A percentile compares a stretch with the other conserved stretches of the same genome.
Evolutionary conservation across 2,113 vertebrate genomes (phyloP).

Genomic region (Canis aureus): DNA sequence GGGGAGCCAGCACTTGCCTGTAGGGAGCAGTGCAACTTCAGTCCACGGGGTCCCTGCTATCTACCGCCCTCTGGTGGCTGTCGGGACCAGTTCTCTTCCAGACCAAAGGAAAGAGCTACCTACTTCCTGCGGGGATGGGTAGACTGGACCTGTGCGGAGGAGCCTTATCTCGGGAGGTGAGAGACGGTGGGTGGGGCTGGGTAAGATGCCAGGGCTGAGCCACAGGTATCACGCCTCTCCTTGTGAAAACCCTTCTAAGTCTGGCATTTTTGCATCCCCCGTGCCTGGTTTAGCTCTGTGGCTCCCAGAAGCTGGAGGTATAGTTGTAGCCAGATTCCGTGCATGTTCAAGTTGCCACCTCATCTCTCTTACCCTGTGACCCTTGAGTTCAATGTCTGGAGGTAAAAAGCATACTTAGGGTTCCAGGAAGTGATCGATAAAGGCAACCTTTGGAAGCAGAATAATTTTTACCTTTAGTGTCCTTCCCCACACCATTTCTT

Average conservation of each 20-base stretch:
- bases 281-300: not conserved
- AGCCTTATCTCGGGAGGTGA: not conserved
- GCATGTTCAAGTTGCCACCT: not conserved
- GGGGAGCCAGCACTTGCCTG: not conserved
- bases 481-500: not conserved
- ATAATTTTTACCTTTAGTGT: not conserved
- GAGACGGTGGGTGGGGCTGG: not conserved
- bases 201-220: not conserved
- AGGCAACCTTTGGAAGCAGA: not conserved
- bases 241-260: not conserved
- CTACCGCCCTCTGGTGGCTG: constrained; percentile 75
- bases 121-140: not conserved
- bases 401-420: constrained; percentile 19
- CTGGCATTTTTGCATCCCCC: not conserved
- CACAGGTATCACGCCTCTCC: not conserved
- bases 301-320: not conserved
- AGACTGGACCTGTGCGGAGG: not conserved
- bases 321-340: not conserved
- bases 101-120: not conserved
- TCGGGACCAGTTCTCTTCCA: not conserved
- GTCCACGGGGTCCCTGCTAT: not conserved
- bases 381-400: not conserved
- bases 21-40: not conserved
- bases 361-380: not conserved
- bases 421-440: constrained; percentile 9